Percentiles rank a stretch among this genome's conserved stretches.
Conservation (phyloP, 2,797 vertebrate genomes). For the Etheostoma nigrum region DNA sequence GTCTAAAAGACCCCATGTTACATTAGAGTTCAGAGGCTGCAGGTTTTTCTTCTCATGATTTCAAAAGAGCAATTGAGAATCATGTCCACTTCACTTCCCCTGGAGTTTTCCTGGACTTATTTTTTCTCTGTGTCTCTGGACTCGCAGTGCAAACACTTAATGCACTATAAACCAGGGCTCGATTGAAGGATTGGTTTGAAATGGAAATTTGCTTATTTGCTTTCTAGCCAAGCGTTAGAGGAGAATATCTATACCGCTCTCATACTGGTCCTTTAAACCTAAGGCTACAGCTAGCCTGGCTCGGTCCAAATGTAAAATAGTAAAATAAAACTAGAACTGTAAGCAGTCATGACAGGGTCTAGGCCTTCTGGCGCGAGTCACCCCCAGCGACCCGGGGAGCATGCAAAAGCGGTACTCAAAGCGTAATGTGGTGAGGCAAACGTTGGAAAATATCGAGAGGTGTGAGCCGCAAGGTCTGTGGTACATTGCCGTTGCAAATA, state of each 20-base stretch:
- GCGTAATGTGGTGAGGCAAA: no score
- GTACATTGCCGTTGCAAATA: no score
- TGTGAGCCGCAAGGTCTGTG: no score
- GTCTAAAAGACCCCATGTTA: conserved; percentile 5
- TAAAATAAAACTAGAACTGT: no score
- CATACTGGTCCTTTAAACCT: neutral
- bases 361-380: no score
- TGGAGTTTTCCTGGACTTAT: neutral
- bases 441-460: no score
- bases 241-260: neutral
- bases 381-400: no score
- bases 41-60: neutral
- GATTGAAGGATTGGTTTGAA: neutral
- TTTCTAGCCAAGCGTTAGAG: neutral
- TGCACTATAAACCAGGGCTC: neutral
- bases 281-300: neutral
- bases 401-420: no score
- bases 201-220: neutral
- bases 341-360: no score
- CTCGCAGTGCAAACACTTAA: neutral
- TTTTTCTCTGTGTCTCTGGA: neutral
- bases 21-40: conserved; percentile 7
- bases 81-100: neutral
- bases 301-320: neutral
- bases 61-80: neutral